Evolutionary conservation across 92 coral and sea anemone species (phyloP).

Genomic region (Palythoa grandis): DNA sequence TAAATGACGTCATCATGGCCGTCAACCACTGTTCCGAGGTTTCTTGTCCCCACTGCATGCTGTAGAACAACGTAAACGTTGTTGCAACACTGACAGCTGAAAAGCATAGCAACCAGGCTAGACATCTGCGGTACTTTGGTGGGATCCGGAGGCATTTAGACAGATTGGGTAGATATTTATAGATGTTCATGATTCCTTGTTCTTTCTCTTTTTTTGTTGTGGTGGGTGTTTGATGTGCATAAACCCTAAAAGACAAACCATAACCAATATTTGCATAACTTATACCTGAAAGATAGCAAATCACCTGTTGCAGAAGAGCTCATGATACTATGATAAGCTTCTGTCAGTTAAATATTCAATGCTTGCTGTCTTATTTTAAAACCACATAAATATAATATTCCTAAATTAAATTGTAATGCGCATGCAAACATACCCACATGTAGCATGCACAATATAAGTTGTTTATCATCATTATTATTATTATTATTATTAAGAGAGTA

Average conservation of each 20-base stretch:
- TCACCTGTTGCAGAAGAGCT: not conserved
- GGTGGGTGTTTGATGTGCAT: not conserved
- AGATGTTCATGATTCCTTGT: not conserved
- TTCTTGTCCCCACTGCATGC: slow-evolving; percentile 83
- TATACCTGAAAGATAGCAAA: not conserved
- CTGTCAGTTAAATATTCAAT: no score
- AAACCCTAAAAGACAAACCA: not conserved
- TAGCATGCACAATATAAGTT: no score
- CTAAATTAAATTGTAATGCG: no score
- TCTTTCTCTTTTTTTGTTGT: not conserved
- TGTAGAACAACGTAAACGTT: slow-evolving; percentile 74
- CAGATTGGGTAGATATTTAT: slow-evolving; percentile 4
- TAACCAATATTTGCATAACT: not conserved
- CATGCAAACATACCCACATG: no score
- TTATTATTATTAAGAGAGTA: no score
- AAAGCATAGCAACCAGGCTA: slow-evolving; percentile 73
- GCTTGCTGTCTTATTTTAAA: no score
- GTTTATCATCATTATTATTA: no score
- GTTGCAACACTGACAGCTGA: slow-evolving; percentile 54
- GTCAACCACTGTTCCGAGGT: slow-evolving; percentile 85
- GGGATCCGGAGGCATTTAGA: slow-evolving; percentile 28
- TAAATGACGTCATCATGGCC: slow-evolving; percentile 81
- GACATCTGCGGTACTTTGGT: slow-evolving; percentile 32
- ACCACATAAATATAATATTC: no score
- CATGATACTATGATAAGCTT: no score